Evolutionary conservation across 2,797 vertebrate genomes (phyloP), one percentile per base, ranked within the genome.

Genomic region (Podarcis lilfordi): DNA sequence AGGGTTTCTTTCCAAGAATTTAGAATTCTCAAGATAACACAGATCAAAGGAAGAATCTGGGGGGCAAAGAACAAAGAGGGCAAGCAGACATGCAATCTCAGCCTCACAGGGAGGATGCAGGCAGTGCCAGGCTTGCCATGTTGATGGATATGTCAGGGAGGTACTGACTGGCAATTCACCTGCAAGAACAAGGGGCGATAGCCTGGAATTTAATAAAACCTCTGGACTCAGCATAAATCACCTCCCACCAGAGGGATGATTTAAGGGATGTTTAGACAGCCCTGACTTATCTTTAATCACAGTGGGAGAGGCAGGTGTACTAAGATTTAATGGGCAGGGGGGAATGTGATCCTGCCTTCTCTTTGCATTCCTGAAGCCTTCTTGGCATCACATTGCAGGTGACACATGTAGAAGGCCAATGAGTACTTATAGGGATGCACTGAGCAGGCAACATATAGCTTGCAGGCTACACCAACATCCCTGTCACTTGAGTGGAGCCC

Each of bases 281-380:
- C 37, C 82, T 0, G 0, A 32, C 7, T 43, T 74, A 55, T 77
- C 11, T 8, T 66, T 82, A 86, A 88, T 90, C 78, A 89, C 32
- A 84, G 27, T 0, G 74, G 37, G 79, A 83, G 19, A 86, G n/a
- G 35, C 25, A 84, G 84, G 43, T 0, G 8, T 61, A n/a, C n/a
- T 45, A 29, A 86, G 69, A 80, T 5, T 80, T 64, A 92, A 55
- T 82, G 37, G 89, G 79, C 66, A 86, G 77, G 88, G 17, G 61
- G 86, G 64, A 76, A 61, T 68, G 82, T 29, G 7, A 35, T 45
- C 7, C 2, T 35, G 5, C n/a, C 87, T 84, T 3, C 55, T 74
- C 66, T 8, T 83, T 1, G 1, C 84, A 79, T 1, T 80, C 59
- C 85, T 45, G 8, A 68, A 77, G 17, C 32, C 43, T 84, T 81